Conservation (phyloP, 1,140 invertebrate species). For the Diachasmimorpha longicaudata region DNA sequence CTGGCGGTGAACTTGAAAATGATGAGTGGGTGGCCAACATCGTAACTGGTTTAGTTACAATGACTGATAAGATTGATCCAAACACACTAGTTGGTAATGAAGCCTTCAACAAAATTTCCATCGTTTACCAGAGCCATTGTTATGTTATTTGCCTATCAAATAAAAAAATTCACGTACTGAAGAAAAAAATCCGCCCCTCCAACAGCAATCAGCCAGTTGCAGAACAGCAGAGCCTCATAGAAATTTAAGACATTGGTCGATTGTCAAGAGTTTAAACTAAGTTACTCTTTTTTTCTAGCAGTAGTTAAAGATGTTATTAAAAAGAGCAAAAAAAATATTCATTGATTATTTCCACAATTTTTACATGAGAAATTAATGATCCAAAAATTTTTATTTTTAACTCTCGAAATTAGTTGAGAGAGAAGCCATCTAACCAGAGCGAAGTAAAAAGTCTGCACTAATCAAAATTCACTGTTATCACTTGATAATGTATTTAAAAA, state of each 20-base stretch:
- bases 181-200: slow-evolving; percentile 56
- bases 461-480: background rate
- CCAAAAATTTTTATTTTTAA: too few species aligned
- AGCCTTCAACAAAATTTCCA: slow-evolving; percentile 79
- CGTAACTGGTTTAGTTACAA: slow-evolving; percentile 66
- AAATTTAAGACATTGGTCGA: background rate
- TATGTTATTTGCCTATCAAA: slow-evolving; percentile 88
- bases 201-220: background rate
- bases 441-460: background rate
- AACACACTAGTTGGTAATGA: slow-evolving; percentile 70
- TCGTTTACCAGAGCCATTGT: slow-evolving; percentile 80
- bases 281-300: too few species aligned
- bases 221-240: background rate
- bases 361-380: too few species aligned
- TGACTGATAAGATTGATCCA: slow-evolving; percentile 68
- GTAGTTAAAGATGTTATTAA: too few species aligned
- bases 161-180: slow-evolving; percentile 82
- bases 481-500: background rate
- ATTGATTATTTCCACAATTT: too few species aligned
- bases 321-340: too few species aligned
- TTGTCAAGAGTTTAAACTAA: background rate
- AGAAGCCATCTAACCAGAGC: background rate
- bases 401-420: too few species aligned
- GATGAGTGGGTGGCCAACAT: slow-evolving; percentile 80
- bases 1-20: slow-evolving; percentile 86